Evolutionary conservation across 2,113 vertebrate species (phyloP), one percentile per base, ranked within the genome.

Genomic region (Chionomys nivalis): DNA sequence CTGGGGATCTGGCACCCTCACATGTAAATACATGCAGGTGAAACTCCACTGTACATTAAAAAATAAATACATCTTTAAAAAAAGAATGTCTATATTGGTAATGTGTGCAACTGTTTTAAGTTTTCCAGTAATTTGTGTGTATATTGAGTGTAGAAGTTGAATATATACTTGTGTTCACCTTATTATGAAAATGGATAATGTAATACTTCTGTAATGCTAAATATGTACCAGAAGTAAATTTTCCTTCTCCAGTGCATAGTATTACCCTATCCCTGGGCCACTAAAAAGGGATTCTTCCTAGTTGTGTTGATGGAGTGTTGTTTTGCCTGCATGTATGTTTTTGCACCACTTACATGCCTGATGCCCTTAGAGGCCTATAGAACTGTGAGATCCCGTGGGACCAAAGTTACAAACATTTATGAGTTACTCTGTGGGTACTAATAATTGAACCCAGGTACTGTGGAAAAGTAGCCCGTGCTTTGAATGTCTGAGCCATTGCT

Each of bases 141-240:
- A 91, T 17, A 44, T 83, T 93, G 44, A 87, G 77, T 93, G 11
- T 89, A 70, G 24, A 91, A n/a, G 28, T 91, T 95, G 63, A 95
- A 91, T 95, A 89, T 75, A 85, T 28, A 68, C 26, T 6, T n/a
- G 31, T 92, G 14, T 86, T 87, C 28, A 68, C 55, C 52, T 93
- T 94, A 52, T 78, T 90, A 70, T 55, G 58, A 42, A 33, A 87
- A 49, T 10, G 17, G n/a, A 65, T 75, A 3, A 21, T 49, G 21
- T 49, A 28, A 76, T 78, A 58, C 16, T 63, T 87, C 49, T 73
- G 13, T 96, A 66, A 24, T 76, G 26, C 55, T 65, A 61, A 65
- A 5, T 88, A 77, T 63, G 3, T 96, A 23, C 31, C 81, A 91
- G 31, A 85, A 75, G 81, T 89, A 9, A 42, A 12, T n/a, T 75